Base-by-base conservation (phyloP, 2,888 invertebrate genomes). In the Polyommatus iphigenia region DNA sequence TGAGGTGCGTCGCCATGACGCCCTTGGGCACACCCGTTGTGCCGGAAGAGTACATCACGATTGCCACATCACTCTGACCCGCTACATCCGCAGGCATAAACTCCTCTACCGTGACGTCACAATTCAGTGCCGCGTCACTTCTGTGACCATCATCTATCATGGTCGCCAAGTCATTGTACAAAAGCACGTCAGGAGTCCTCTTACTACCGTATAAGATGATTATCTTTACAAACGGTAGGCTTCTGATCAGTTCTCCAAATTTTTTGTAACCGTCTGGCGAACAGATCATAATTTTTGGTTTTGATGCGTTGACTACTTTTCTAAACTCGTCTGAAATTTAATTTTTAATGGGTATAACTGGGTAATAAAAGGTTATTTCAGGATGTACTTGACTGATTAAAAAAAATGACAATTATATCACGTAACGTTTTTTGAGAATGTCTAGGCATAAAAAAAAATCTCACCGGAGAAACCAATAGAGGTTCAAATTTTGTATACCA, bases 1-100 rank as follows among this genome's bases (percentile, higher is more conserved):
- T 92, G 0, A 87, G 77, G 81, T 93, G 92, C 0, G 91, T 87
- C 29, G 88, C 46, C 87, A 90, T 87, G 0, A 92, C 93, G 3
- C 92, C 93, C 81, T 93, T 93, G 0, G 92, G 89, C 76, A 92
- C 8, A 0, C 93, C 92, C 0, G 92, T 92, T 0, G 93, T 93
- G 0, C 93, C 93, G 2, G 92, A 92, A 0, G 93, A 93, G 79
- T 91, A 92, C 50, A 92, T 67, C 20, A 93, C 85, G 15, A 90
- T 83, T 8, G 86, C 59, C 0, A 86, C 83, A 41, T 92, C 92
- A 0, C 77, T 82, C 57, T 88, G 87, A 0, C 90, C 90, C 2
- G 83, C 73, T 0, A 90, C 89, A 7, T 89, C 88, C 0, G 84
- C 86, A 0, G 85, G 81, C 4, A 80, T 54, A 59, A 92, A 91